Conservation (phyloP, 1,140 invertebrate species). For the Lycorma delicatula region DNA sequence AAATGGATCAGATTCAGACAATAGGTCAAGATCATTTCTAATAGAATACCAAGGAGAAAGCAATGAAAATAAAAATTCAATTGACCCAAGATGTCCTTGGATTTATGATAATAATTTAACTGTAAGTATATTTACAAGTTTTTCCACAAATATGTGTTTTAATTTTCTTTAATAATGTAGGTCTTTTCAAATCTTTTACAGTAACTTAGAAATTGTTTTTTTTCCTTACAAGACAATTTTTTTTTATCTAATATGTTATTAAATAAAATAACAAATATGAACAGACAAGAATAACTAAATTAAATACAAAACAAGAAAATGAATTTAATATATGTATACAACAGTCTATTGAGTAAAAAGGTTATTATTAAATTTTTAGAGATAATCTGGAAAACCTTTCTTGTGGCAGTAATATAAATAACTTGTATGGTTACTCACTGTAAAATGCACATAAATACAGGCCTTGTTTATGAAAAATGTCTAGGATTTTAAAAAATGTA, state of each 20-base stretch:
- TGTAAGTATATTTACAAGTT: slow-evolving; percentile 38
- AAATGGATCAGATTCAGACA: slow-evolving; percentile 14
- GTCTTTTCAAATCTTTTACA: neutral
- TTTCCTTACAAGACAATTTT: slow-evolving; percentile 5
- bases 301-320: no score
- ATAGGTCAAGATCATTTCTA: slow-evolving; percentile 47
- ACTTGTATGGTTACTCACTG: no score
- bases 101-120: slow-evolving; percentile 45
- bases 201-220: slow-evolving; percentile 1
- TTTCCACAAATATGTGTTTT: neutral
- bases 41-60: slow-evolving; percentile 75
- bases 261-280: no score
- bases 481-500: no score
- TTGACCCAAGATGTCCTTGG: slow-evolving; percentile 47
- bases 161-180: neutral
- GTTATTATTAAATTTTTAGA: no score
- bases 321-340: no score
- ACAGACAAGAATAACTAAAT: no score
- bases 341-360: no score
- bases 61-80: slow-evolving; percentile 38
- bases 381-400: no score
- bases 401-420: no score
- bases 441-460: no score
- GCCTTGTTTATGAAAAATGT: no score
- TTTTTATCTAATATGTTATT: slow-evolving; percentile 16